Evolutionary conservation across 2,113 vertebrate species (phyloP), one percentile per base, ranked within the genome.

Genomic region (Psittacula cyanocephala): DNA sequence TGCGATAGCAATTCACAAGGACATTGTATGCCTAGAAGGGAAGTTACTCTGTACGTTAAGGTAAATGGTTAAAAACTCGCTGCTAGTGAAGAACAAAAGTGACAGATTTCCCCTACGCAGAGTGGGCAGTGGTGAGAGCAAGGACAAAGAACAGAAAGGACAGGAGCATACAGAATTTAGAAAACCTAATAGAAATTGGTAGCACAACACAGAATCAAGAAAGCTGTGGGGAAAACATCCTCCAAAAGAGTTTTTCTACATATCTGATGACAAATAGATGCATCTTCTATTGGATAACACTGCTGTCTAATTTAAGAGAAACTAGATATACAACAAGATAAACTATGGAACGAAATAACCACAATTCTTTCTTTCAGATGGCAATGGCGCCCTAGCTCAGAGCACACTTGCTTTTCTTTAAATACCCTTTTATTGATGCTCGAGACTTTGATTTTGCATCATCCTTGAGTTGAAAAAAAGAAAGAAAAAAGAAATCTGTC

Each of bases 131-230:
- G 28, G 17, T 22, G 8, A 60, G 31, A 69, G 14, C 18, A 74
- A 49, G 24, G 49, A 22, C 18, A 77, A 84, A 31, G 8, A 43
- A 52, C 25, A 25, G 29, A 37, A 60, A 71, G 16, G 39, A 85
- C 11, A 59, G 13, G 10, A 41, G 7, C 10, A 79, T 0, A 0
- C 5, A 57, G 55, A 29, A 65, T 44, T 55, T 29, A 89, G 29
- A 49, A 79, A 89, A 75, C 43, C 4, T 20, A 76, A 25, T 7
- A 62, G 17, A 29, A 88, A 81, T 31, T 1, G 0, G 19, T 27
- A 63, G 13, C 52, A 35, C 18, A 55, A 11, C 17, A 25, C 7
- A 55, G 60, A 64, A 64, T 28, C 25, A 74, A 84, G 35, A 77
- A 49, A 43, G 10, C 24, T 60, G 27, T 9, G 39, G 35, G 29